A percentile compares a stretch with the other conserved stretches of the same genome.
Evolutionary conservation across 2,888 invertebrate genomes (phyloP).

Genomic region (Aromia moschata): DNA sequence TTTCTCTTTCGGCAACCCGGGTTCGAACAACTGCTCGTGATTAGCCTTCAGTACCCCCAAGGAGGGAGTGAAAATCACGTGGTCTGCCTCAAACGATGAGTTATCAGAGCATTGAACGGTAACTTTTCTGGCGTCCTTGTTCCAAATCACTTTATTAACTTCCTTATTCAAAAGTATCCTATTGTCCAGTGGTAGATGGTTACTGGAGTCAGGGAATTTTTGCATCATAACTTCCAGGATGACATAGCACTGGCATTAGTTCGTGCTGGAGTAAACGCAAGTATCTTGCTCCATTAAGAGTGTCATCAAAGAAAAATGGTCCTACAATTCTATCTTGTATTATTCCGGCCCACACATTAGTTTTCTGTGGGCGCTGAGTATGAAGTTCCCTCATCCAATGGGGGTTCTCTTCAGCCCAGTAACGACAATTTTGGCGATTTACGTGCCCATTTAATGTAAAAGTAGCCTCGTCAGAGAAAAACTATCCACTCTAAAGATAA

Average conservation of each 20-base stretch:
- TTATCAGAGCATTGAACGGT: constrained; percentile 64
- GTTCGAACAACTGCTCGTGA: constrained; percentile 40
- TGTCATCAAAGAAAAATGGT: background rate
- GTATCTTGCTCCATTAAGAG: background rate
- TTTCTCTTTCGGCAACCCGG: constrained; percentile 40
- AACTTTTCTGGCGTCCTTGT: constrained; percentile 28
- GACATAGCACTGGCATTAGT: constrained; percentile 72
- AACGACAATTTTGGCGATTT: too few species aligned
- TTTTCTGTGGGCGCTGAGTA: too few species aligned
- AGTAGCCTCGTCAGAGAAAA: too few species aligned
- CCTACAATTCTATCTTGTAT: background rate
- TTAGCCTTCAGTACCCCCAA: constrained; percentile 46
- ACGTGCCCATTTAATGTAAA: too few species aligned
- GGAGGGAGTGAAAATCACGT: constrained; percentile 69
- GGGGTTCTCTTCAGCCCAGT: too few species aligned
- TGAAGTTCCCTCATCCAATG: too few species aligned
- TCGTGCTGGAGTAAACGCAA: constrained; percentile 71
- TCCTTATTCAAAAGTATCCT: constrained; percentile 46
- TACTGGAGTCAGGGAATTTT: constrained; percentile 43
- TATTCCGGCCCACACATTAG: background rate
- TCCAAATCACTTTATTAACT: constrained; percentile 43
- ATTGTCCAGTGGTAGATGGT: constrained; percentile 44
- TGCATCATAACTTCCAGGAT: constrained; percentile 71
- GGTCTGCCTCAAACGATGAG: constrained; percentile 64
- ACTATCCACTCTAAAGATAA: too few species aligned